Base-by-base conservation (phyloP, 2,113 vertebrate species). In the Eurystomus gularis region DNA sequence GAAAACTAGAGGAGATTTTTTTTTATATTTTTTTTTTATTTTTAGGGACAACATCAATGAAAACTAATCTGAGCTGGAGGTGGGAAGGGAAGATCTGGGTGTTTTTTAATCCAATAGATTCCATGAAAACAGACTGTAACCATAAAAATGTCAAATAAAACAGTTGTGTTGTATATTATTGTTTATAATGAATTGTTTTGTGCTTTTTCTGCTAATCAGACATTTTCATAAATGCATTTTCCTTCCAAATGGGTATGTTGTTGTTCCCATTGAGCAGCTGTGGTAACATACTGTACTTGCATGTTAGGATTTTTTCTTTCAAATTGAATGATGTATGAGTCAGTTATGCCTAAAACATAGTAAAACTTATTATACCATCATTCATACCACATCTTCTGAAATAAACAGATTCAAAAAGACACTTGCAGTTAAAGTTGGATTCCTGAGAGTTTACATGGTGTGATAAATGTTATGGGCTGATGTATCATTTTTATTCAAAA, bases 131-230 rank as follows among this genome's bases (percentile, higher is more conserved):
- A 86, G 70, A 85, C 77, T 91, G 70, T 86, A 83, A 76, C 65
- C 73, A 69, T 94, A 72, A 96, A 94, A 94, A 82, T 3, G 35
- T 91, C 37, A 86, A 93, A 79, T 89, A 84, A 94, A 91, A 9
- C 77, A 61, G 54, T 92, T 72, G 35, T 60, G 48, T 81, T 82
- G 82, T 86, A n/a, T 79, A 82, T 89, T 95, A 82, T 54, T 87
- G 84, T 95, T 94, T 92, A 39, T 89, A 91, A 96, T 89, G 5
- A 95, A 91, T 95, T 95, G 72, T 92, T 93, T 96, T 92, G 89
- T 96, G 35, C 73, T 91, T 94, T 95, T 89, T 95, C 77, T 94
- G 66, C 91, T 96, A 91, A 92, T 95, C 65, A 51, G 73, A 61
- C 57, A 58, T 91, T 96, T 97, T 94, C 85, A 86, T 90, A 95